Evolutionary conservation across 2,113 vertebrate genomes (phyloP).

Genomic region (Clarias gariepinus): DNA sequence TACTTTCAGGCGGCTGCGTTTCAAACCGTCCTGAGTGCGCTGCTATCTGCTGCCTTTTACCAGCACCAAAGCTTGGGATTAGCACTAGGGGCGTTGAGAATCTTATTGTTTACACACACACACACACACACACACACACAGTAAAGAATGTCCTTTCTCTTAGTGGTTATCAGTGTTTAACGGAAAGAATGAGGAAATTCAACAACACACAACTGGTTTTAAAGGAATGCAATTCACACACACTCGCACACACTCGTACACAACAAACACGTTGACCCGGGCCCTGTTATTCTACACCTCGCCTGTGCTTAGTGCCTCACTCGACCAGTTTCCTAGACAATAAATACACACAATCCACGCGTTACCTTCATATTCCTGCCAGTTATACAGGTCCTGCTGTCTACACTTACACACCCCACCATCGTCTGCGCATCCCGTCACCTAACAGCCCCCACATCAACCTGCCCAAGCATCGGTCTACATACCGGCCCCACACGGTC

Average conservation of each 20-base stretch:
- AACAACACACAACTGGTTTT: background rate
- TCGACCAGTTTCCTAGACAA: background rate
- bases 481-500: too few relatives aligned
- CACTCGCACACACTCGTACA: background rate
- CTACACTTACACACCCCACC: too few relatives aligned
- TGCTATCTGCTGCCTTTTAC: background rate
- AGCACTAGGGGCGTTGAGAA: background rate
- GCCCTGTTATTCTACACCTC: background rate
- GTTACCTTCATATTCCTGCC: background rate
- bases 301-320: background rate
- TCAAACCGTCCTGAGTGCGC: background rate
- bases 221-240: background rate
- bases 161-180: background rate
- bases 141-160: background rate
- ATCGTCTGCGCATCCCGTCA: too few relatives aligned
- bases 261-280: background rate
- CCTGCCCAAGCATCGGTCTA: too few relatives aligned
- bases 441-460: too few relatives aligned
- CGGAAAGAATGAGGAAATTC: constrained; percentile 11
- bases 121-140: background rate
- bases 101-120: background rate
- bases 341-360: background rate
- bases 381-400: too few relatives aligned
- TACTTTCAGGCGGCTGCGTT: background rate
- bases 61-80: constrained; percentile 7